Conservation (phyloP, 2,888 invertebrate species). For the Ornithoptera alexandrae region DNA sequence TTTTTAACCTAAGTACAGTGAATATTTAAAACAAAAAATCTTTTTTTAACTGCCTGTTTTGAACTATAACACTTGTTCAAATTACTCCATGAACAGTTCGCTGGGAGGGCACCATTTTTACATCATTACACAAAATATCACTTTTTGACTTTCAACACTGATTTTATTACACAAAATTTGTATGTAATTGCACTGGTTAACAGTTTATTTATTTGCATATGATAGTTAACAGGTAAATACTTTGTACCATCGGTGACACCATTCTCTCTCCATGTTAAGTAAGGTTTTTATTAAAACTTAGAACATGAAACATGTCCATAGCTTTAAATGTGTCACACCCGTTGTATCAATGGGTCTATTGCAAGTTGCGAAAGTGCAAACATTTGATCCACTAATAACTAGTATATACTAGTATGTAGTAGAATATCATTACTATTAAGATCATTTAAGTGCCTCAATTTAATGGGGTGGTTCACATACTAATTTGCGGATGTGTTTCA, state of each 20-base stretch:
- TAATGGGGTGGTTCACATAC: slow-evolving; percentile 68
- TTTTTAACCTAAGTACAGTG: slow-evolving; percentile 47
- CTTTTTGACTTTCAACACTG: slow-evolving; percentile 65
- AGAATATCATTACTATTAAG: slow-evolving; percentile 78
- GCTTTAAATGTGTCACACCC: slow-evolving; percentile 77
- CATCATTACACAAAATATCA: slow-evolving; percentile 69
- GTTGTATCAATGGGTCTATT: slow-evolving; percentile 77
- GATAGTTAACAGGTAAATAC: slow-evolving; percentile 64
- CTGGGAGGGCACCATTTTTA: slow-evolving; percentile 65
- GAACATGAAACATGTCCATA: slow-evolving; percentile 78
- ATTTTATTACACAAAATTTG: slow-evolving; percentile 73
- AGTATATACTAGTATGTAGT: slow-evolving; percentile 49
- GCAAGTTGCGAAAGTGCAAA: slow-evolving; percentile 68
- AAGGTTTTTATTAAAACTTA: slow-evolving; percentile 65
- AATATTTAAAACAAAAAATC: slow-evolving; percentile 42
- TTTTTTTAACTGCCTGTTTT: slow-evolving; percentile 61
- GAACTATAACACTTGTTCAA: slow-evolving; percentile 72
- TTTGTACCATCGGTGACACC: slow-evolving; percentile 71
- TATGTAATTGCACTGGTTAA: slow-evolving; percentile 73
- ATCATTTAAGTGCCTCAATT: slow-evolving; percentile 78
- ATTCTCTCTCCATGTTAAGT: slow-evolving; percentile 75
- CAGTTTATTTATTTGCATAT: slow-evolving; percentile 65
- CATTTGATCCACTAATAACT: slow-evolving; percentile 61
- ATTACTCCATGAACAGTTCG: slow-evolving; percentile 56
- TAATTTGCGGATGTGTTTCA: slow-evolving; percentile 52